Conservation (phyloP, 2,113 vertebrate genomes). For the Siphamia tubifer region DNA sequence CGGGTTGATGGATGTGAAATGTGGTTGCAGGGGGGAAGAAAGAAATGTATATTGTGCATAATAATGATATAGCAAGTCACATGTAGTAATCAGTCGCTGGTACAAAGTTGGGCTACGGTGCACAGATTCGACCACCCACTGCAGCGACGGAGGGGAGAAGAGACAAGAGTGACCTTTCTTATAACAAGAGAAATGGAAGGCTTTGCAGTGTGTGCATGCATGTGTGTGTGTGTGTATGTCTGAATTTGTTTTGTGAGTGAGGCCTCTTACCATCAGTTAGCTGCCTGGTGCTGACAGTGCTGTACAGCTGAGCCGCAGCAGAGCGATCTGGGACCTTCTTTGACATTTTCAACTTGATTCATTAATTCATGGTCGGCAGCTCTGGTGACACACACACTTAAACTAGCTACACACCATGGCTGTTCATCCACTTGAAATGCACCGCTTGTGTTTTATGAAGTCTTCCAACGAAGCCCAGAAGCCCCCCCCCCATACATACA, state of each 20-base stretch:
- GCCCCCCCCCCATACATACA: neutral
- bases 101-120: conserved; percentile 8
- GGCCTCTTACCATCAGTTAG: conserved; percentile 64
- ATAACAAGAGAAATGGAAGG: conserved; percentile 62
- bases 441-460: conserved; percentile 22
- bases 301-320: conserved; percentile 51
- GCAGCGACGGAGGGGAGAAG: conserved; percentile 21
- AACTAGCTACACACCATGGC: conserved; percentile 26
- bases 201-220: conserved; percentile 21
- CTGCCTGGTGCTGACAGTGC: conserved; percentile 62
- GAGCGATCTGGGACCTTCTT: conserved; percentile 60
- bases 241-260: conserved; percentile 44
- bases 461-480: conserved; percentile 24
- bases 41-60: conserved; percentile 1
- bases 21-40: neutral
- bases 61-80: conserved; percentile 21
- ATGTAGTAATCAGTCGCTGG: conserved; percentile 17
- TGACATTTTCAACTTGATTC: conserved; percentile 76
- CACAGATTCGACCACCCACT: conserved; percentile 48
- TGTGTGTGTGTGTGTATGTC: neutral
- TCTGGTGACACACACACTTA: conserved; percentile 44
- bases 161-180: conserved; percentile 72
- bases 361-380: conserved; percentile 69
- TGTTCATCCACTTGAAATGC: conserved; percentile 35
- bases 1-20: conserved; percentile 13